Evolutionary conservation across 2,113 vertebrate genomes (phyloP).

Genomic region (Oreotrochilus melanogaster): DNA sequence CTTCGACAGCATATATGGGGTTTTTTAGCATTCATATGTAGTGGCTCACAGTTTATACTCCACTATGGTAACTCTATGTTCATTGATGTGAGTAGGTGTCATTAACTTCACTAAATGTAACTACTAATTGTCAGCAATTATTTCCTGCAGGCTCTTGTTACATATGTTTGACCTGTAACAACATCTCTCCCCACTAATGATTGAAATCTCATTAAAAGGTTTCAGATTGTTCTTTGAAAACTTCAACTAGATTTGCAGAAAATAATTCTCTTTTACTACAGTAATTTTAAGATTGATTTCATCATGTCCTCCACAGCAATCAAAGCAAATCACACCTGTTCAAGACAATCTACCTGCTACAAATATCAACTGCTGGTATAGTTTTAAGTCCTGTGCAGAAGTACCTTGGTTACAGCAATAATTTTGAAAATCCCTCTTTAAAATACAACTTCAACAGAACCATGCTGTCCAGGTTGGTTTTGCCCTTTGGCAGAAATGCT

Average conservation of each 20-base stretch:
- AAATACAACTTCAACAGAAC: not conserved
- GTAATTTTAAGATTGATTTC: not conserved
- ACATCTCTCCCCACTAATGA: not conserved
- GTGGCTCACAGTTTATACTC: not conserved
- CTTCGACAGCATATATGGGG: fast-evolving
- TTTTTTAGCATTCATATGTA: not conserved
- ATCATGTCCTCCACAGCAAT: not conserved
- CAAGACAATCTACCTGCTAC: not conserved
- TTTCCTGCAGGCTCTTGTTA: not conserved
- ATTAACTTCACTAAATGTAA: not conserved
- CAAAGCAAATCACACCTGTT: not conserved
- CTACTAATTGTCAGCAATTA: not conserved
- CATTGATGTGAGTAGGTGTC: not conserved
- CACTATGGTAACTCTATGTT: not conserved
- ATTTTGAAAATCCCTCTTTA: not conserved
- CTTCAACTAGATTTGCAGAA: not conserved
- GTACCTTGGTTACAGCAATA: not conserved
- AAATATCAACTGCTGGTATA: not conserved
- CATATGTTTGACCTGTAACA: not conserved
- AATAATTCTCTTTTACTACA: not conserved
- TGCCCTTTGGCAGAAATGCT: not conserved
- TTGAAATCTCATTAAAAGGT: not conserved
- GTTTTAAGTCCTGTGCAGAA: not conserved
- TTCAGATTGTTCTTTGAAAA: not conserved
- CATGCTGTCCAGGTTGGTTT: not conserved